Conservation (phyloP, 2,888 invertebrate genomes). For the Diaperis boleti region DNA sequence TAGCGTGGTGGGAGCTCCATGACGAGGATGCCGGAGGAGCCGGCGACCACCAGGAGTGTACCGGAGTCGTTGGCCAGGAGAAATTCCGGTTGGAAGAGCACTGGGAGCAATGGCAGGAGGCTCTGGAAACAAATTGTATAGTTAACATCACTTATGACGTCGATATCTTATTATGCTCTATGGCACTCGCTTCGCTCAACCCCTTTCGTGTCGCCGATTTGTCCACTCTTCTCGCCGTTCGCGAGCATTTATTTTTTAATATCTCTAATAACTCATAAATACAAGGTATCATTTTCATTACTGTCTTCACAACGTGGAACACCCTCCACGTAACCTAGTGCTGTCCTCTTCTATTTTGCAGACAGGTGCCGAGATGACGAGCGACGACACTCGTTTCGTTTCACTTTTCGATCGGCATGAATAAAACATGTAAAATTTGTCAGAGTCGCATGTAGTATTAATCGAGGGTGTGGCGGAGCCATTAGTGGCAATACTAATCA, state of each 20-base stretch:
- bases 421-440: constrained; percentile 55
- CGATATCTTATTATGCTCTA: too few relatives aligned
- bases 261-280: constrained; percentile 54
- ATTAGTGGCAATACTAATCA: constrained; percentile 54
- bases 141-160: too few relatives aligned
- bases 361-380: constrained; percentile 19
- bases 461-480: constrained; percentile 53
- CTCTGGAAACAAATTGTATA: too few relatives aligned
- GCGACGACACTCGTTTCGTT: constrained; percentile 28
- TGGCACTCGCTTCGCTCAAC: too few relatives aligned
- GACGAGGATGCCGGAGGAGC: constrained; percentile 77
- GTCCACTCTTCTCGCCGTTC: too few relatives aligned
- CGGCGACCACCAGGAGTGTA: constrained; percentile 77
- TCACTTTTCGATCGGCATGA: constrained; percentile 48
- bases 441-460: constrained; percentile 53
- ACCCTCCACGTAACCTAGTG: constrained; percentile 5
- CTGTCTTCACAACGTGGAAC: not conserved
- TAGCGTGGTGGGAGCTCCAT: constrained; percentile 79
- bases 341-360: constrained; percentile 21
- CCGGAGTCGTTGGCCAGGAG: constrained; percentile 76
- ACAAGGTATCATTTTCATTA: constrained; percentile 49
- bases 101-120: constrained; percentile 76
- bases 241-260: constrained; percentile 49
- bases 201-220: not conserved
- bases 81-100: constrained; percentile 77